Evolutionary conservation across 2,113 vertebrate genomes (phyloP), one percentile per base, ranked within the genome.

Genomic region (Gracilinanus agilis): DNA sequence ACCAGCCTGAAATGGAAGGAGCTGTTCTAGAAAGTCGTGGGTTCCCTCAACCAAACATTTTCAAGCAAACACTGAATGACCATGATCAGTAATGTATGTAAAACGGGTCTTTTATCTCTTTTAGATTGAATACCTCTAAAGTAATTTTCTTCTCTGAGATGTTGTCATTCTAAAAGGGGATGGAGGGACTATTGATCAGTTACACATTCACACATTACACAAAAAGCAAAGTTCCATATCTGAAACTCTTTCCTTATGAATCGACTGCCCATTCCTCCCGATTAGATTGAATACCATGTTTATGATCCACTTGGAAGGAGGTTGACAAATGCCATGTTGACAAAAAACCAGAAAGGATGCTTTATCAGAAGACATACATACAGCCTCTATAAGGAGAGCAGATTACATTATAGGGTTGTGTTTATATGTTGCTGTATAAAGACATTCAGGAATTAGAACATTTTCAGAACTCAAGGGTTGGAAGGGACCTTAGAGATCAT

Each of bases 301-400:
- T 92, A 89, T 53, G 55, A 90, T 67, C 89, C 96, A 93, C 56
- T 44, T 92, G 95, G 89, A 92, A 94, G 91, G 54, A 94, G 95
- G 93, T 90, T 53, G 89, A 34, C 92, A 94, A 67, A 11, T 34
- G 90, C 53, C 21, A 9, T 23, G 83, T 94, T 93, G 75, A 90
- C 7, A 1, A 92, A n/a, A 93, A 95, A 61, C 93, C 95, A 92
- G 95, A 55, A 29, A 40, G 53, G 34, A 89, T 44, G 91, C 53
- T 6, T 75, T 94, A 94, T 92, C 88, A 11, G 23, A 94, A 55
- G 90, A 19, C 34, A 2, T 12, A 16, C 23, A 44, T 8, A 12
- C 10, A 54, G 67, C 54, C 27, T 53, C 67, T n/a, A 88, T 55
- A n/a, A 27, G 40, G 3, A 53, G n/a, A 19, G 16, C 21, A 27